Evolutionary conservation across 1,140 invertebrate species (phyloP).

Genomic region (Leptinotarsa lineolata): DNA sequence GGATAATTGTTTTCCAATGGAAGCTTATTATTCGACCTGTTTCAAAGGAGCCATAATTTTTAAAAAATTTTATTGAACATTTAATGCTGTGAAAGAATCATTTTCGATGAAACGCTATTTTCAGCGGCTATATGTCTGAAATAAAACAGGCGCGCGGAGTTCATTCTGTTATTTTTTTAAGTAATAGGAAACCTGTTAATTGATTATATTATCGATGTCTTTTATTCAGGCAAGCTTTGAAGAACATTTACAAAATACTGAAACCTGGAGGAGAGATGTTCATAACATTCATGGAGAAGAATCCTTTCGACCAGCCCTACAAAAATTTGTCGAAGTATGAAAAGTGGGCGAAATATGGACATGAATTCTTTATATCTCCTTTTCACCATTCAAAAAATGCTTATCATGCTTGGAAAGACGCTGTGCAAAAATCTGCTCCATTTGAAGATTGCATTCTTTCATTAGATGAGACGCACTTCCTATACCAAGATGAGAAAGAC

Average conservation of each 20-base stretch:
- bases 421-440: not conserved
- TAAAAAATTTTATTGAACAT: too few species aligned
- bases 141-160: too few species aligned
- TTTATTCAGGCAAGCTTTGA: not conserved
- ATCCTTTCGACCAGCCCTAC: not conserved
- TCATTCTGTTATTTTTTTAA: too few species aligned
- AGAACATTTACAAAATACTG: conserved; percentile 13
- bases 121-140: too few species aligned
- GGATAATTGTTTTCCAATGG: too few species aligned
- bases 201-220: not conserved
- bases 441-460: not conserved
- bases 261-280: conserved; percentile 17
- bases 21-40: too few species aligned
- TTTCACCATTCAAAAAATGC: not conserved
- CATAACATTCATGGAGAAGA: not conserved
- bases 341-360: conserved; percentile 15
- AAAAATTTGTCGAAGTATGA: not conserved
- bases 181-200: too few species aligned
- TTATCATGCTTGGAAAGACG: not conserved
- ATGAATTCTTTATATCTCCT: conserved; percentile 7
- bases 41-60: too few species aligned
- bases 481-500: not conserved
- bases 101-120: too few species aligned
- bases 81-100: too few species aligned
- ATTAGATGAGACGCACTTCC: not conserved